Base-by-base conservation (phyloP, 2,888 invertebrate species). In the Caenorhabditis plicata region DNA sequence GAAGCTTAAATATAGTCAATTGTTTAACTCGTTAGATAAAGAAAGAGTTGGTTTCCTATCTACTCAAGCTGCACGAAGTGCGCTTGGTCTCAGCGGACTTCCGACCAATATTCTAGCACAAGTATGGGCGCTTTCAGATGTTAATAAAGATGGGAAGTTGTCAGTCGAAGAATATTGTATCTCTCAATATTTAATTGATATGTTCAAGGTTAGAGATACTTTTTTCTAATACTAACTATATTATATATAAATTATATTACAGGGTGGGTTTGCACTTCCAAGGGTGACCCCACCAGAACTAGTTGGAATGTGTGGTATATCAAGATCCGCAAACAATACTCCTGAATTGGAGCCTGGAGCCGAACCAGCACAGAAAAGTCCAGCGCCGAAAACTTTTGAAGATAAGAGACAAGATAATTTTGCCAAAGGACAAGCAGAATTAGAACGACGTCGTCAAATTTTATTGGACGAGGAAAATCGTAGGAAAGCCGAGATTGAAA, bases 131-230 rank as follows among this genome's bases (percentile, higher is more conserved):
- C 83, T 96, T 22, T 87, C 95, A 0, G 96, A 96, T 82, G 87
- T 94, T 81, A 94, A 95, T 82, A 60, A 58, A 1, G 96, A 98
- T 82, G 98, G 98, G 1, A 88, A 91, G 49, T 85, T 98, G 5
- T 90, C 92, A 13, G 91, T 91, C 77, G 96, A 98, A 78, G 96
- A 98, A 84, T 98, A 98, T 81, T 92, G 95, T 9, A 85, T 98
- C 50, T 95, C 98, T 0, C 91, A 96, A 91, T 92, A 93, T 82
- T 84, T 98, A 38, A 93, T 94, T 51, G 92, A 91, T 80, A 86
- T 75, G 72, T 55, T 72, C 52, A 80, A 78, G 68, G 74, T 51
- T 7, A 20, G 17, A 13, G 17, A n/a, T 9, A 17, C 7, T 15
- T 35, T 8, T 19, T 41, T 27, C 17, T 42, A n/a, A n/a, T n/a